Conservation (phyloP, 2,888 invertebrate species). For the Onthophagus sagittarius region DNA sequence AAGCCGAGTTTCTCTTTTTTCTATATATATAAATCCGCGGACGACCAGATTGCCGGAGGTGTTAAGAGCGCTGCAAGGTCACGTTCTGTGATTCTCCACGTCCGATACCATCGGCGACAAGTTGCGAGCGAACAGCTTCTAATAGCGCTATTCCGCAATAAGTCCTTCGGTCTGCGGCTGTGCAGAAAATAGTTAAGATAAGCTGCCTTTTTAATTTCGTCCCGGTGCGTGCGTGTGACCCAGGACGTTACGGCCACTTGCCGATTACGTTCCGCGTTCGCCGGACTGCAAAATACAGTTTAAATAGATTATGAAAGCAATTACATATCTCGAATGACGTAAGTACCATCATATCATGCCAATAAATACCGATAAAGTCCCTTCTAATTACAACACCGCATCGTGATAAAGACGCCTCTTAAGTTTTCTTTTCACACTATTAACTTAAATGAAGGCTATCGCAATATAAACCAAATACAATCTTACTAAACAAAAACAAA, state of each 20-base stretch:
- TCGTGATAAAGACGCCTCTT: neutral
- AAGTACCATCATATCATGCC: neutral
- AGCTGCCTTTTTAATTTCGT: conserved; percentile 32
- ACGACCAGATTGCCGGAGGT: conserved; percentile 40
- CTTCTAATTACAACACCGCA: neutral
- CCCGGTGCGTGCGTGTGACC: conserved; percentile 38
- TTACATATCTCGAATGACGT: conserved; percentile 9
- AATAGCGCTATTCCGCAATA: conserved; percentile 45
- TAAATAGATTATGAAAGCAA: conserved; percentile 12
- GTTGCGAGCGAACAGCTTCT: conserved; percentile 44
- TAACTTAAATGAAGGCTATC: too few relatives aligned
- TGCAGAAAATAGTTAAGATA: conserved; percentile 42
- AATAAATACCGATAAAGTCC: neutral
- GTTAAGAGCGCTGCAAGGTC: conserved; percentile 47
- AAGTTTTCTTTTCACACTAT: too few relatives aligned
- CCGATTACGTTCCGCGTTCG: conserved; percentile 13
- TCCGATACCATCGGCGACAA: conserved; percentile 47
- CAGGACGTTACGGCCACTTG: conserved; percentile 15
- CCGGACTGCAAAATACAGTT: conserved; percentile 2
- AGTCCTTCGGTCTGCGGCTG: conserved; percentile 39
- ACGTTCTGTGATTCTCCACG: conserved; percentile 45
- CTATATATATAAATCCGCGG: conserved; percentile 20
- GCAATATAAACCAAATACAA: too few relatives aligned
- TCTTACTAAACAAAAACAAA: too few relatives aligned
- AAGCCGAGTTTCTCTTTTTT: conserved; percentile 7